phyloP scores from a whole-genome alignment of 2,797 vertebrate genomes.

The Phoxinus dragarum region DNA sequence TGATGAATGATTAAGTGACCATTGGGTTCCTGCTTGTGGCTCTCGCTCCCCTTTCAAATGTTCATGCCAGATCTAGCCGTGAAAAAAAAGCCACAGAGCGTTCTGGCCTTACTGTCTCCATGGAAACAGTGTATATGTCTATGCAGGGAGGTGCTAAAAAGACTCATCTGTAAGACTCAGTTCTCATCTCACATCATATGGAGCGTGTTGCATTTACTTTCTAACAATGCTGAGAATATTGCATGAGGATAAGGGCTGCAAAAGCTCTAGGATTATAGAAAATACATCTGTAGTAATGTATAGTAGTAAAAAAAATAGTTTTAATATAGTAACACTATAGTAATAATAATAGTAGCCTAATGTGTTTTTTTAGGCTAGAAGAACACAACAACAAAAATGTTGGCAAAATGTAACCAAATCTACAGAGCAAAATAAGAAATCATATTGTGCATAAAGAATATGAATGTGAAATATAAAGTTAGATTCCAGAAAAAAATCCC shows the following conservation, averaged over 20 bases:
- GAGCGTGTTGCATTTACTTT: conserved; percentile 10
- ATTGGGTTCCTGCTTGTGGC: conserved; percentile 33
- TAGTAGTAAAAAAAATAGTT: no score
- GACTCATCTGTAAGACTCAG: conserved; percentile 35
- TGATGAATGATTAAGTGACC: conserved; percentile 23
- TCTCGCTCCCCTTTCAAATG: conserved; percentile 39
- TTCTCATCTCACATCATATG: conserved; percentile 43
- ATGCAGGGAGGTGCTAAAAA: conserved; percentile 49
- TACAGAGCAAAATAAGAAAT: background rate
- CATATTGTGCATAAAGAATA: background rate
- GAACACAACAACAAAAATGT: background rate
- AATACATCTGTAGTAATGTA: background rate
- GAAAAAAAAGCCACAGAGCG: conserved; percentile 52
- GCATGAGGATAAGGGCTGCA: background rate
- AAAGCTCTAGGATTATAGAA: background rate
- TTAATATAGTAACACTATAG: no score
- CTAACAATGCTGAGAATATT: conserved; percentile 21
- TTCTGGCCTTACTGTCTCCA: conserved; percentile 64
- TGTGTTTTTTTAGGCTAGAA: background rate
- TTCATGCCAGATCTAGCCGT: conserved; percentile 41
- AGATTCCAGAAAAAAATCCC: background rate
- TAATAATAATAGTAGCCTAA: no score
- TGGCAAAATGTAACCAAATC: background rate
- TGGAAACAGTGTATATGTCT: conserved; percentile 67
- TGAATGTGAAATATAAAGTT: background rate